Base-by-base conservation (phyloP, 2,797 vertebrate genomes). In the Tapirus indicus region DNA sequence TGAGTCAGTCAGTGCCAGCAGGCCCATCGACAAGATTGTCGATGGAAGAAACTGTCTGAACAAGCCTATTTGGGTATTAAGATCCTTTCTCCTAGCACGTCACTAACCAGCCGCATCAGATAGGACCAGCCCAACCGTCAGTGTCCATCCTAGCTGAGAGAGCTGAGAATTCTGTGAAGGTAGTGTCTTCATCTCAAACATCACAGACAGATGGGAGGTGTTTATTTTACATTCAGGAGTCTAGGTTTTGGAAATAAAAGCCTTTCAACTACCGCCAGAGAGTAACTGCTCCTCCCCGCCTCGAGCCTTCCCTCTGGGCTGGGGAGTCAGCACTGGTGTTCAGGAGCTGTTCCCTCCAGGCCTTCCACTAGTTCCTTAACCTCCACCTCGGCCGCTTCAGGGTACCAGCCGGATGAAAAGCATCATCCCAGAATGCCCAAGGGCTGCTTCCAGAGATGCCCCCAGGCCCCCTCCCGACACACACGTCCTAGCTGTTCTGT, bases 131-230 rank as follows among this genome's bases (percentile, higher is more conserved):
- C 16, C 27, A 6, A 2, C 69, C 6, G 32, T n/a, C 66, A 1
- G 4, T 6, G 66, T 9, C 87, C 38, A 7, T n/a, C 66, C 14
- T 0, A 3, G 5, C 16, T 44, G 6, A 2, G 10, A 0, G 2
- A 16, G 27, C 2, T 6, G 25, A 58, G 32, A 20, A 11, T 1
- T 5, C 52, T 1, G 1, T 7, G 35, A 12, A 32, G 60, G 25
- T 13, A 0, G n/a, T 2, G 1, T 23, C 71, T 82, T 29, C 60
- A 13, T 25, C 27, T 54, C 56, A 7, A 23, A 23, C 6, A 6
- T 58, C 44, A 7, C 1, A 27, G 41, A 74, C 41, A 7, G 20
- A 10, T 0, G 21, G 25, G 58, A 21, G 2, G 11, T 6, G 18
- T 29, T 41, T 21, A 7, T 41, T 75, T 88, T 10, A 4, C 29